Evolutionary conservation across 2,888 invertebrate genomes (phyloP).

Genomic region (Arrhopalites spinosus): DNA sequence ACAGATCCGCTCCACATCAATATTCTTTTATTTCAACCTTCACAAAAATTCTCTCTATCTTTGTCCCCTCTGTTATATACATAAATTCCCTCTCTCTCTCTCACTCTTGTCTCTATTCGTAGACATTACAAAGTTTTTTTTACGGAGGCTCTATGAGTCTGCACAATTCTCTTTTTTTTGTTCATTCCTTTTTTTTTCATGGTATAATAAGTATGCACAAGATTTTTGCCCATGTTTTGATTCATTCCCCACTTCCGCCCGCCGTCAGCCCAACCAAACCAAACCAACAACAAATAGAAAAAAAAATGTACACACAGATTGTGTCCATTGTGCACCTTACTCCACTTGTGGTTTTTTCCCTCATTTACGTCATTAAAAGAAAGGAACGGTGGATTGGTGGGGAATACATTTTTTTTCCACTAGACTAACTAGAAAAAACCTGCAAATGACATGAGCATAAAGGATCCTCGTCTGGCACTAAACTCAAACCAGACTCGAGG

Average conservation of each 20-base stretch:
- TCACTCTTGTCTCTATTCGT: not conserved
- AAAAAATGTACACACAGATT: slow-evolving; percentile 11
- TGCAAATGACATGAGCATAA: slow-evolving; percentile 24
- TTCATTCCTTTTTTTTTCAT: not conserved
- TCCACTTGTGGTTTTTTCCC: slow-evolving; percentile 17
- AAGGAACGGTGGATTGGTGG: too few species aligned
- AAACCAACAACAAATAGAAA: not conserved
- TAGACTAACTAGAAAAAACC: not conserved
- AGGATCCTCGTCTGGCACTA: not conserved
- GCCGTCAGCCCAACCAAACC: too few species aligned
- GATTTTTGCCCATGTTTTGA: not conserved
- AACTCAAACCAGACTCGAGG: not conserved
- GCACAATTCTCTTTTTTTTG: not conserved
- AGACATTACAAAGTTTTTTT: not conserved
- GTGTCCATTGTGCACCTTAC: not conserved
- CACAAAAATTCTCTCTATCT: slow-evolving; percentile 28
- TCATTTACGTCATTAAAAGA: slow-evolving; percentile 19
- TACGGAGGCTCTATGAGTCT: not conserved
- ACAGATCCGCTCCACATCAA: slow-evolving; percentile 43
- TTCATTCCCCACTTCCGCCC: slow-evolving; percentile 9
- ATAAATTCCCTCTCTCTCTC: slow-evolving; percentile 4
- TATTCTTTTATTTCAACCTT: slow-evolving; percentile 39
- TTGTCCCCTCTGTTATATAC: not conserved
- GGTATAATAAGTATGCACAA: not conserved
- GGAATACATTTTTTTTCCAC: too few species aligned